These are phyloP conservation scores for Oikopleura dioica DNA, from an alignment of 23 tunicate species.

Conservation along the genomic window DNA sequence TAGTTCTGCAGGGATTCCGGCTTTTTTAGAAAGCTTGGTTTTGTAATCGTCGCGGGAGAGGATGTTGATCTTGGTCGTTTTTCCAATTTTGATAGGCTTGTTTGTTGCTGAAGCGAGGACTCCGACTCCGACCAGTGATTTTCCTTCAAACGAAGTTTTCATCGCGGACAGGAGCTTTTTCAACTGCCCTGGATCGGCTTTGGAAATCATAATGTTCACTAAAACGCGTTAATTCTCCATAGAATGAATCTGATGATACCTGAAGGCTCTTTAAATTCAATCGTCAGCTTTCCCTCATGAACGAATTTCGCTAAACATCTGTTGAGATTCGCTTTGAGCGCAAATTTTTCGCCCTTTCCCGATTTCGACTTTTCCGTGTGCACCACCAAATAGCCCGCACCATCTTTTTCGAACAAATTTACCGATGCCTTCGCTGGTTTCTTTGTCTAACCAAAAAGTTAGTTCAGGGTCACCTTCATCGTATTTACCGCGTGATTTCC, in stretches of 20 bases:
- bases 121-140: neutral
- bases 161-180: neutral
- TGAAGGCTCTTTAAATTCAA: neutral
- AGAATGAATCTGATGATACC: too few species aligned
- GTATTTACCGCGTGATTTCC: too few species aligned
- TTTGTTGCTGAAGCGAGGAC: neutral
- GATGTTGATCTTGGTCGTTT: neutral
- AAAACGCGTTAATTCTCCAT: too few species aligned
- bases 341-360: too few species aligned
- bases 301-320: too few species aligned
- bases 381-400: too few species aligned
- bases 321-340: too few species aligned
- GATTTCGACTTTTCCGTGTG: too few species aligned
- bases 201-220: slow-evolving; percentile 1
- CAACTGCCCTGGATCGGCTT: neutral
- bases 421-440: too few species aligned
- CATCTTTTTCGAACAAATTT: too few species aligned
- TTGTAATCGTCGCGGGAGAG: neutral
- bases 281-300: neutral
- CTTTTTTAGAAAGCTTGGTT: neutral
- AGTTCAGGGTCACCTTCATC: too few species aligned
- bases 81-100: slow-evolving; percentile 1
- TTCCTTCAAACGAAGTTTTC: neutral
- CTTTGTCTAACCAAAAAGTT: too few species aligned
- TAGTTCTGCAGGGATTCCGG: neutral